Base-by-base conservation (phyloP, 2,888 invertebrate species). In the Cyaniris semiargus region DNA sequence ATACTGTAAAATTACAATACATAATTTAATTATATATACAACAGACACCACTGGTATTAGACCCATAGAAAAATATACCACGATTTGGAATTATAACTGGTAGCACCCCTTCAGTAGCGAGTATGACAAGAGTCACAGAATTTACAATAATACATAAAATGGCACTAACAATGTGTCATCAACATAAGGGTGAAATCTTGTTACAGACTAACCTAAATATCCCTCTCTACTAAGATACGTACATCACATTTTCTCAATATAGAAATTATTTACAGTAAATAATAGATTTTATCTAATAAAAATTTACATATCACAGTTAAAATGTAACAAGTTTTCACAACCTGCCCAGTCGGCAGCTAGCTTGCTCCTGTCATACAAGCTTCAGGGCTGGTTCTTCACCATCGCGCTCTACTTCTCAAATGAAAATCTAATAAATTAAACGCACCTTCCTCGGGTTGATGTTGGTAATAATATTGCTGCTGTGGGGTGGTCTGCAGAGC, bases 301-400 rank as follows among this genome's bases (percentile, higher is more conserved):
- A 90, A 90, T 91, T 85, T 92, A 91, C 91, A 93, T 92, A 94
- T 94, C 93, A 92, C 93, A 93, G 94, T 94, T 92, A 92, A 92
- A 91, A 90, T 93, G 94, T 94, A 94, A 94, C 94, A 93, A 94
- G 94, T 89, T 93, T 94, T 93, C 94, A 92, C 92, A 83, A 84
- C 82, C 84, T 82, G 81, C 91, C 91, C 88, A 83, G 85, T 85
- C 83, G 90, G 92, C 90, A 89, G 89, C 88, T 89, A 91, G 93
- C 93, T 93, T 90, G 94, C 94, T 94, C 94, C 94, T 94, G 94
- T 94, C 94, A 94, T 94, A 94, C 94, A 92, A 94, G 94, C 94
- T 93, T 92, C 92, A 92, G 94, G 94, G 94, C 93, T 90, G 91
- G 93, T 92, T 90, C 91, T 94, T 94, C 94, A 94, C 94, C 94